A percentile compares a stretch with the other conserved stretches of the same genome.
Conservation (phyloP, 2,797 vertebrate species). For the Siniperca scherzeri region DNA sequence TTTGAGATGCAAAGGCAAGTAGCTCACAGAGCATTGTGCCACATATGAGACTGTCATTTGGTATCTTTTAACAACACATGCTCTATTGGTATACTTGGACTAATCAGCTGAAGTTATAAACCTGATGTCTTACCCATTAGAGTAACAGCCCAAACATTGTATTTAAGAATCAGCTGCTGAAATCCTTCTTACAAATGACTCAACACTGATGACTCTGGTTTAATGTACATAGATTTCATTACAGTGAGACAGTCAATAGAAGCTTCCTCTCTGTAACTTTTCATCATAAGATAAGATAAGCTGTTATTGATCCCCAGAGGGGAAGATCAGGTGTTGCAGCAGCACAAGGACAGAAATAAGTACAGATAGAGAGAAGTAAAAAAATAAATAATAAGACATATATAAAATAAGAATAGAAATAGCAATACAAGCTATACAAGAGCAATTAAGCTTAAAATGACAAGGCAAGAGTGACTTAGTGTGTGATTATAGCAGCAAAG, state of each 20-base stretch:
- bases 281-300: not conserved
- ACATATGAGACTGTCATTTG: constrained; percentile 44
- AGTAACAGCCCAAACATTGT: not conserved
- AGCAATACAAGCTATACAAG: no score
- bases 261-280: not conserved
- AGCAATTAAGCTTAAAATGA: no score
- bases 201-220: constrained; percentile 16
- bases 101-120: constrained; percentile 28
- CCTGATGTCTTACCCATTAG: not conserved
- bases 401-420: no score
- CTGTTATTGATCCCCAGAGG: no score
- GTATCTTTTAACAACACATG: constrained; percentile 46
- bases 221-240: constrained; percentile 18
- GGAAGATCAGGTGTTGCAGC: no score
- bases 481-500: no score
- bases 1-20: constrained; percentile 40
- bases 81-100: not conserved
- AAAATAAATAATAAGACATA: no score
- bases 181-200: constrained; percentile 17
- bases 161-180: not conserved
- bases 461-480: no score
- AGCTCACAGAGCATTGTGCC: constrained; percentile 2
- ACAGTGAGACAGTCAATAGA: constrained; percentile 2
- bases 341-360: no score
- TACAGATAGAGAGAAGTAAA: no score